Conservation (phyloP, 2,888 invertebrate species). For the Coremacera marginata region DNA sequence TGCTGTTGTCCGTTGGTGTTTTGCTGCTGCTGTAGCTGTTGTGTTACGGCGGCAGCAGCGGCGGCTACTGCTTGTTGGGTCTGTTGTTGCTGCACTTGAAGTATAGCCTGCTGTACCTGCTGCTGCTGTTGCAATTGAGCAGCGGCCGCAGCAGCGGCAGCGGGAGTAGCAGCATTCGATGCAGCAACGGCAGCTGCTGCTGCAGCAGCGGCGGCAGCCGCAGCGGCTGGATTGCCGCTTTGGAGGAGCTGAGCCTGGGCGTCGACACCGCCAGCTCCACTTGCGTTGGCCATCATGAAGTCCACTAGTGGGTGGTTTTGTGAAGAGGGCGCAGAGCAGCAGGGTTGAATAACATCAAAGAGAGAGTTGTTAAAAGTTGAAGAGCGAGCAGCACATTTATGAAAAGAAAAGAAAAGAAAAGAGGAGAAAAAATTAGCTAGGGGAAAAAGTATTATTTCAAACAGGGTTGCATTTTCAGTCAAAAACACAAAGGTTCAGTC, state of each 20-base stretch:
- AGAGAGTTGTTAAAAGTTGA: no score
- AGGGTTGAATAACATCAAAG: no score
- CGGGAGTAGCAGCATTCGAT: conserved; percentile 61
- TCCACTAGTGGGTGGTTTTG: conserved; percentile 54
- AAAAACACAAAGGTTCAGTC: no score
- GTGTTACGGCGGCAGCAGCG: conserved; percentile 55
- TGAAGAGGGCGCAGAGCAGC: background rate
- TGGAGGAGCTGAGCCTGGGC: conserved; percentile 62
- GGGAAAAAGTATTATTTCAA: background rate
- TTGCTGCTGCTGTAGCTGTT: conserved; percentile 52
- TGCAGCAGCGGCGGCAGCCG: conserved; percentile 61
- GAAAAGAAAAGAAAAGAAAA: background rate
- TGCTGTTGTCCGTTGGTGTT: conserved; percentile 72
- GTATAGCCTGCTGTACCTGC: conserved; percentile 66
- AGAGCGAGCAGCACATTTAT: background rate
- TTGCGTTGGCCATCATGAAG: conserved; percentile 68
- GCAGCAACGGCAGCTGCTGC: conserved; percentile 54
- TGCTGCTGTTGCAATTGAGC: conserved; percentile 68
- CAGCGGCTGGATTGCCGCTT: conserved; percentile 60
- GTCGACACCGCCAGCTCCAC: conserved; percentile 61
- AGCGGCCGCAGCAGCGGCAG: conserved; percentile 63
- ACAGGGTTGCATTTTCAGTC: background rate
- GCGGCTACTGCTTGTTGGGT: conserved; percentile 58
- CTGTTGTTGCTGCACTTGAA: conserved; percentile 65
- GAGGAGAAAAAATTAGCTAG: background rate